Conservation (phyloP, 2,888 invertebrate species). For the Thymelicus acteon region DNA sequence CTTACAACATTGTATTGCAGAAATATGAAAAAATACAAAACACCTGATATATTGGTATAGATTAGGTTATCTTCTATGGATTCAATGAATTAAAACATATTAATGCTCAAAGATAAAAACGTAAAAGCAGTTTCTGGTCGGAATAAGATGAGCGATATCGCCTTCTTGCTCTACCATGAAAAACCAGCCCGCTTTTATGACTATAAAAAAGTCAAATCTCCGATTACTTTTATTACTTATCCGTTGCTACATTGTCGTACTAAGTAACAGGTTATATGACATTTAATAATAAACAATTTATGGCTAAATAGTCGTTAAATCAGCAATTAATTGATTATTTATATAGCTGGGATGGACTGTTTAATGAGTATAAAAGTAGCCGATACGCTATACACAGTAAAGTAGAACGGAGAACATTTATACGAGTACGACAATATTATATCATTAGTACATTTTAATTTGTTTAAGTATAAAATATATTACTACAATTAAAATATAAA, state of each 20-base stretch:
- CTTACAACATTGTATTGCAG: too few species aligned
- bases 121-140: background rate
- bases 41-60: too few species aligned
- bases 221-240: conserved; percentile 5
- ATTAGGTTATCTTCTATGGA: too few species aligned
- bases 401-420: background rate
- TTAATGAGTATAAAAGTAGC: conserved; percentile 5
- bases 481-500: too few species aligned
- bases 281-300: conserved; percentile 16
- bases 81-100: background rate
- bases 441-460: background rate
- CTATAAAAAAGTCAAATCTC: conserved; percentile 1
- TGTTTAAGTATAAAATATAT: too few species aligned
- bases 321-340: conserved; percentile 13
- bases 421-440: background rate
- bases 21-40: too few species aligned
- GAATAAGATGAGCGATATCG: background rate
- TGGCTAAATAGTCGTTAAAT: conserved; percentile 8
- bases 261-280: conserved; percentile 9
- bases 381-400: background rate
- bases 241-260: conserved; percentile 7
- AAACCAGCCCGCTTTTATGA: conserved; percentile 1
- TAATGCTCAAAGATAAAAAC: background rate
- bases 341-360: conserved; percentile 4
- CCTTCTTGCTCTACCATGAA: background rate